These are phyloP conservation scores for Proterorhinus semilunaris DNA, from an alignment of 2,113 vertebrate species.

Conservation along the genomic window DNA sequence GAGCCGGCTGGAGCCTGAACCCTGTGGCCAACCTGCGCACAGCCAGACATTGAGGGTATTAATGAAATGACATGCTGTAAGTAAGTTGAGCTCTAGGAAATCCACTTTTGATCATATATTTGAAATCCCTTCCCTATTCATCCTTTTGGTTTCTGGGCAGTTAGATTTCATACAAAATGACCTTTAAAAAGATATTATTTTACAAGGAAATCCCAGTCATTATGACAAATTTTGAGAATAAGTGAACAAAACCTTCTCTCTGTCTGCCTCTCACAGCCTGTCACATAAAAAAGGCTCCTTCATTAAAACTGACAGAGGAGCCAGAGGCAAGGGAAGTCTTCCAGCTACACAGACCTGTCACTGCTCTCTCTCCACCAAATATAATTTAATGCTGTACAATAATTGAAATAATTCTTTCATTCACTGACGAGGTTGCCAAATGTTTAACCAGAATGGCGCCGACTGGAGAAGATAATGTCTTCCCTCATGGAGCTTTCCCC, in stretches of 20 bases:
- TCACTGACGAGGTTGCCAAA: slow-evolving; percentile 74
- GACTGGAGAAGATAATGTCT: slow-evolving; percentile 70
- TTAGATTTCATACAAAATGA: slow-evolving; percentile 27
- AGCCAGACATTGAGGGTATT: slow-evolving; percentile 45
- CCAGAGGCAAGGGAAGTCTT: slow-evolving; percentile 67
- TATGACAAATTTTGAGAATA: slow-evolving; percentile 51
- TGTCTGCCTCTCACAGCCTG: slow-evolving; percentile 39
- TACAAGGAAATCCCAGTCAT: slow-evolving; percentile 32
- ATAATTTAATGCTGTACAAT: slow-evolving; percentile 71
- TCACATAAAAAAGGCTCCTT: slow-evolving; percentile 64
- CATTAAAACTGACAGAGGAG: slow-evolving; percentile 75
- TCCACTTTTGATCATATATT: slow-evolving; percentile 19
- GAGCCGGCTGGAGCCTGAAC: slow-evolving; percentile 36
- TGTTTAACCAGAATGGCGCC: slow-evolving; percentile 72
- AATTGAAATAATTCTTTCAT: slow-evolving; percentile 76
- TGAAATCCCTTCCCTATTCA: slow-evolving; percentile 8
- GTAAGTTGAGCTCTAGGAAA: slow-evolving; percentile 49
- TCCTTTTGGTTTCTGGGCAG: slow-evolving; percentile 15
- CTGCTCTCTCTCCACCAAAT: slow-evolving; percentile 67
- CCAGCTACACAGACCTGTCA: slow-evolving; percentile 72
- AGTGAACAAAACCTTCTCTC: slow-evolving; percentile 42
- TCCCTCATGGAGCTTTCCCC: slow-evolving; percentile 63
- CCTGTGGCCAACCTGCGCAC: slow-evolving; percentile 47
- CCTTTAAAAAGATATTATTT: slow-evolving; percentile 26
- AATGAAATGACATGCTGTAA: slow-evolving; percentile 50